A percentile compares a stretch with the other conserved stretches of the same genome.
Evolutionary conservation across 2,888 invertebrate species (phyloP).

Genomic region (Xylota sylvarum): DNA sequence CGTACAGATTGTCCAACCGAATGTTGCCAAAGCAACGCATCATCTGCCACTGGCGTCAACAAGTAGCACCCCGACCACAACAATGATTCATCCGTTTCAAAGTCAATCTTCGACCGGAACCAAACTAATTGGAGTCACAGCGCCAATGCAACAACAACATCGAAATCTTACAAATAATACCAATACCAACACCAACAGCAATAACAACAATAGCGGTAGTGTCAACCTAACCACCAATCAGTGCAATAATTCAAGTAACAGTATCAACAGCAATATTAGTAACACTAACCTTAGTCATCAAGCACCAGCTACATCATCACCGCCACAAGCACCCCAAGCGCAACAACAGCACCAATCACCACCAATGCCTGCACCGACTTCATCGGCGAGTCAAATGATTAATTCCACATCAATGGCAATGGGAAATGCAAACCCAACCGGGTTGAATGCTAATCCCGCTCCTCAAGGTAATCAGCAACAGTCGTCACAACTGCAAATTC

Average conservation of each 20-base stretch:
- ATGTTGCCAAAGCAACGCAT: constrained; percentile 80
- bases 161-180: constrained; percentile 42
- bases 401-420: constrained; percentile 54
- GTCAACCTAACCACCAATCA: constrained; percentile 70
- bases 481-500: constrained; percentile 71
- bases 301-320: constrained; percentile 68
- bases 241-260: constrained; percentile 52
- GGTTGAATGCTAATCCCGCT: constrained; percentile 48
- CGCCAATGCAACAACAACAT: constrained; percentile 84
- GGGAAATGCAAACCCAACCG: constrained; percentile 50
- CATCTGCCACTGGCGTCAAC: constrained; percentile 76
- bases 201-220: constrained; percentile 46
- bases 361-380: constrained; percentile 77
- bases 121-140: constrained; percentile 83
- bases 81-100: constrained; percentile 82
- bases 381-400: constrained; percentile 51
- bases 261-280: constrained; percentile 53
- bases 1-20: constrained; percentile 84
- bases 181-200: constrained; percentile 36
- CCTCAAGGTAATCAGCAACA: constrained; percentile 75
- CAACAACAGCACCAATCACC: constrained; percentile 71
- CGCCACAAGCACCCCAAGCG: constrained; percentile 54
- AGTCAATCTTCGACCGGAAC: constrained; percentile 82
- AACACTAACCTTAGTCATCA: constrained; percentile 58
- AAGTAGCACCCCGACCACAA: constrained; percentile 78